phyloP scores from a whole-genome alignment of 2,797 vertebrate species.

The Octomys mimax region DNA sequence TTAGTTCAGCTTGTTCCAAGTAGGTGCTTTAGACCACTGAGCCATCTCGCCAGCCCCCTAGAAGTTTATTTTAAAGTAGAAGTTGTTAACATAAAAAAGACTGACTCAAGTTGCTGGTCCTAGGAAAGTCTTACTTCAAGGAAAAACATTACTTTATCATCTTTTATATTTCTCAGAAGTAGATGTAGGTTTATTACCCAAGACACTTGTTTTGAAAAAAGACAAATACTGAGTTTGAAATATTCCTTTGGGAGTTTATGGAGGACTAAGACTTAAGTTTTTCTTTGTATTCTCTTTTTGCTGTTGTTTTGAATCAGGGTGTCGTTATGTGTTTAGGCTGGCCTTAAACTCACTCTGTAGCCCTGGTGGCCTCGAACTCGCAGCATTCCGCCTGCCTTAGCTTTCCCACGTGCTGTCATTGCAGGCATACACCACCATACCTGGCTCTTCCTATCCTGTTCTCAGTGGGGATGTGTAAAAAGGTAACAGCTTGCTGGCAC shows the following conservation, averaged over 20 bases:
- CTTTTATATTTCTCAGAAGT: background rate
- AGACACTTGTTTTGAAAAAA: slow-evolving; percentile 30
- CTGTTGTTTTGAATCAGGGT: background rate
- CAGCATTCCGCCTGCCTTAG: background rate
- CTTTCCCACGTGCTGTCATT: background rate
- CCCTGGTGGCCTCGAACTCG: background rate
- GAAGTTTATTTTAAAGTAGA: slow-evolving; percentile 22
- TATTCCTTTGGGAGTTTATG: slow-evolving; percentile 8
- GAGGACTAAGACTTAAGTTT: slow-evolving; percentile 50
- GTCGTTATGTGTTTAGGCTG: background rate
- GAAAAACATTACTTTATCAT: slow-evolving; percentile 19
- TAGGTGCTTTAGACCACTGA: no score
- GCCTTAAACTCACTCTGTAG: background rate
- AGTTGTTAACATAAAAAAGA: background rate
- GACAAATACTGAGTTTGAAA: background rate
- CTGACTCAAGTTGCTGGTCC: background rate
- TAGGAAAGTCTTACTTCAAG: slow-evolving; percentile 29
- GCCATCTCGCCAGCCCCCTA: no score
- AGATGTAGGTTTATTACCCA: background rate
- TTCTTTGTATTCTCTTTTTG: slow-evolving; percentile 42
- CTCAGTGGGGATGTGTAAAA: background rate
- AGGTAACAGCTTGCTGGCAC: background rate
- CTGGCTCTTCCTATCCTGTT: slow-evolving; percentile 36
- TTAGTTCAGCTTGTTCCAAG: no score
- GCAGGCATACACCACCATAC: background rate